Evolutionary conservation across 2,888 invertebrate species (phyloP).

Genomic region (Hipparchia semele): DNA sequence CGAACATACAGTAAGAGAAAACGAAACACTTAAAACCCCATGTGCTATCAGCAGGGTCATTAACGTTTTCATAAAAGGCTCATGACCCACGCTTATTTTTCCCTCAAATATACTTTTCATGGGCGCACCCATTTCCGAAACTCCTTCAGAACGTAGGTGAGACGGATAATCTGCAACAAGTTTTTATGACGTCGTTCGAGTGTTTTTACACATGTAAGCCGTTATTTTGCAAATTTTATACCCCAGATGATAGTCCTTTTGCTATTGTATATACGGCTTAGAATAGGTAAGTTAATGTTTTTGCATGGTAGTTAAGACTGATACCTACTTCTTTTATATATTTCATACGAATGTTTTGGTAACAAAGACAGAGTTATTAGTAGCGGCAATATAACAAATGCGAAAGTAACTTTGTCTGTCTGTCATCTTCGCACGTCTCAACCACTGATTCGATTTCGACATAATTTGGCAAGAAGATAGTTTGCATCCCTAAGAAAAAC

Average conservation of each 20-base stretch:
- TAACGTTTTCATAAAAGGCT: conserved; percentile 79
- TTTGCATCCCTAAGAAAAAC: too few relatives aligned
- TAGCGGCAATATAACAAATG: neutral
- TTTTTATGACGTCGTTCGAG: conserved; percentile 44
- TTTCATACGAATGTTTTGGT: neutral
- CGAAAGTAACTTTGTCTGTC: neutral
- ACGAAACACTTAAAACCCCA: conserved; percentile 60
- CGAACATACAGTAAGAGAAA: conserved; percentile 54
- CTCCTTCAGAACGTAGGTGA: conserved; percentile 58
- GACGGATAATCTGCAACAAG: conserved; percentile 46
- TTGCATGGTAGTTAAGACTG: neutral
- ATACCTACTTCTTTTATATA: conserved; percentile 3
- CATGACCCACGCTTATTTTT: conserved; percentile 68
- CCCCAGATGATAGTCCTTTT: conserved; percentile 34
- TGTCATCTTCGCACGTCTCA: too few relatives aligned
- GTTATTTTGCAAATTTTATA: conserved; percentile 42
- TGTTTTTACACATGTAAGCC: conserved; percentile 42
- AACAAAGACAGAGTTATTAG: neutral
- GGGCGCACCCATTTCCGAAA: conserved; percentile 68
- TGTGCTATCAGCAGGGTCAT: conserved; percentile 67
- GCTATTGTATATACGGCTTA: conserved; percentile 33
- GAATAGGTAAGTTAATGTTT: conserved; percentile 26
- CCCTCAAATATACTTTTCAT: conserved; percentile 72
- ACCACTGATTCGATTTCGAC: too few relatives aligned
- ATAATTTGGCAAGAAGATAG: too few relatives aligned